Evolutionary conservation across 2,888 invertebrate species (phyloP), one percentile per base, ranked within the genome.

Genomic region (Anticlea derivata): DNA sequence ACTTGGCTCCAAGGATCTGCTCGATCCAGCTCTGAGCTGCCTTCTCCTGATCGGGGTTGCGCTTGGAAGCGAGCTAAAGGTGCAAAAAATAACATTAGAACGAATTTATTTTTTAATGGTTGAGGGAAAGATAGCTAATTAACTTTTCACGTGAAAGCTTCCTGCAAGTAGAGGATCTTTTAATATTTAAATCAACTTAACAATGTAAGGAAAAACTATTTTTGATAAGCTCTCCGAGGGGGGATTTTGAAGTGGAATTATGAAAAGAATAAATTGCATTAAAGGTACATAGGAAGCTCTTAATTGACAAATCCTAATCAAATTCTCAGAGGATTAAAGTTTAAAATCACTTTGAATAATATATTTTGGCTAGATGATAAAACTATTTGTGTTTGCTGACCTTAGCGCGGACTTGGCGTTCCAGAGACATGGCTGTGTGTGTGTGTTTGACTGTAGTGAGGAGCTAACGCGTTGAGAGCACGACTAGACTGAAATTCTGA

Each of bases 1-100:
- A 95, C 86, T 97, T 96, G 75, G 95, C 95, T 33, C 97, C 97
- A 61, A 97, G 90, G 69, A 98, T 92, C 47, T 92, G 76, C 84
- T 98, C 97, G 65, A 99, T 95, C 98, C 98, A 99, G 86, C 94
- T 94, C 84, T 98, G 95, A 61, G 96, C 96, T 85, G 98, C 96
- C 69, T 93, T 93, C 85, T 97, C 97, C 90, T 95, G 95, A 68
- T 95, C 92, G 12, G 94, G 93, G 87, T 94, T 93, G 75, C 97
- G 96, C 91, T 97, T 97, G 74, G 95, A 92, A 71, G 95, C 95
- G 87, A 97, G 92, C 97, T 97, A 79, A 17, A 24, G 26, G 13
- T 6, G 24, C 1, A 43, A 29, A 11, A 39, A 45, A 31, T 6
- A 7, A 37, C 5, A 22, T 11, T 0, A 6, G 7, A 5, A 17